These are phyloP conservation scores for Rhinoderma darwinii DNA, from an alignment of 2,113 vertebrate species.

Conservation along the genomic window DNA sequence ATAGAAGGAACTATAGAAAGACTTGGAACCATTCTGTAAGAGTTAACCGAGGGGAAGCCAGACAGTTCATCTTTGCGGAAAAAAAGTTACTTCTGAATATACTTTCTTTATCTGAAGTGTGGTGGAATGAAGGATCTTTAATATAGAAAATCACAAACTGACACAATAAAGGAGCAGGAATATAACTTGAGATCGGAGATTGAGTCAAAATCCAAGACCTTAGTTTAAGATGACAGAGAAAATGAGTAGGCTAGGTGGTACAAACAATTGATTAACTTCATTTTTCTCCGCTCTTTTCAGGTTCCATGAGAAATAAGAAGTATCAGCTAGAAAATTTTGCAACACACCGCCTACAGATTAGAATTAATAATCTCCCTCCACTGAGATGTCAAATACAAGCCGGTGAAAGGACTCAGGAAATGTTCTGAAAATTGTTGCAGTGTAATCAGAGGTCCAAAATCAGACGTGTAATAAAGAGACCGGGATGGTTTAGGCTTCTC, in stretches of 20 bases:
- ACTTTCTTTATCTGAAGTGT: not conserved
- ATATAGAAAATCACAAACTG: not conserved
- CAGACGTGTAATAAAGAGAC: conserved; percentile 14
- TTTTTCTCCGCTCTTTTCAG: not conserved
- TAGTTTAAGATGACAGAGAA: not conserved
- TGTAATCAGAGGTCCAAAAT: conserved; percentile 26
- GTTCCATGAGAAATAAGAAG: not conserved
- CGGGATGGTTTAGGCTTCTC: conserved; percentile 7
- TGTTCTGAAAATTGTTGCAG: conserved; percentile 33
- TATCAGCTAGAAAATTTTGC: not conserved
- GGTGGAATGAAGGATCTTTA: not conserved
- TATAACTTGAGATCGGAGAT: not conserved
- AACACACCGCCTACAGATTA: not conserved
- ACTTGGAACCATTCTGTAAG: not conserved
- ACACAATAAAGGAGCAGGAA: not conserved
- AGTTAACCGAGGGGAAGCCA: conserved; percentile 3
- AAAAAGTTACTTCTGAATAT: not conserved
- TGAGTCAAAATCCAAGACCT: not conserved
- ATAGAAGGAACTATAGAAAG: not conserved
- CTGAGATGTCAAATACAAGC: conserved; percentile 39
- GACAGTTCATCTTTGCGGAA: not conserved
- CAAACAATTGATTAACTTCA: not conserved
- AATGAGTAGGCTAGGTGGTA: not conserved
- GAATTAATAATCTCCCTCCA: conserved; percentile 14
- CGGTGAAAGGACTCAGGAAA: conserved; percentile 31